Conservation (phyloP, 2,888 invertebrate genomes). For the Dexiosoma caninum region DNA sequence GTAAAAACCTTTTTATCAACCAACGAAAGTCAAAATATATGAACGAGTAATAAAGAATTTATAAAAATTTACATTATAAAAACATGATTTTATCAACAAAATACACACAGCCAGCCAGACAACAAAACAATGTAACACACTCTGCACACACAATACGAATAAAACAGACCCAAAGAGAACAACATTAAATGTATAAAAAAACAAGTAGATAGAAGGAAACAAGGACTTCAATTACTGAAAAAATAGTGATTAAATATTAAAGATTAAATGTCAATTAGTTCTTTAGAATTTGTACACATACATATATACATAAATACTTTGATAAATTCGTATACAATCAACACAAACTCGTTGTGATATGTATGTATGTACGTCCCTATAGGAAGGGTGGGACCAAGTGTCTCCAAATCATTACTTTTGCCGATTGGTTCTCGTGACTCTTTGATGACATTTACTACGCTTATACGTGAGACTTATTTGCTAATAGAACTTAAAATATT, state of each 20-base stretch:
- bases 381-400: too few relatives aligned
- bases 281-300: conserved; percentile 27
- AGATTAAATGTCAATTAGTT: conserved; percentile 68
- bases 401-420: too few relatives aligned
- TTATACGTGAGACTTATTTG: too few relatives aligned
- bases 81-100: conserved; percentile 45
- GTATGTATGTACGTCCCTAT: too few relatives aligned
- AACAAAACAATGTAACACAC: too few relatives aligned
- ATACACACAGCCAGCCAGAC: conserved; percentile 2
- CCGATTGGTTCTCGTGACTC: too few relatives aligned
- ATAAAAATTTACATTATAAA: conserved; percentile 40
- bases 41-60: conserved; percentile 26
- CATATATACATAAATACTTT: background rate
- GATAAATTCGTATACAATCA: background rate
- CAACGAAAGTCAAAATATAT: conserved; percentile 1
- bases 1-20: conserved; percentile 49
- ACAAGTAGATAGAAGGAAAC: background rate
- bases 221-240: conserved; percentile 48
- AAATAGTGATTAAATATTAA: conserved; percentile 73
- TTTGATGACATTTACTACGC: too few relatives aligned
- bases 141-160: background rate
- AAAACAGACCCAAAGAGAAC: background rate
- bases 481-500: too few relatives aligned
- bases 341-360: background rate
- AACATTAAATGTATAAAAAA: background rate